A percentile compares a stretch with the other conserved stretches of the same genome.
Evolutionary conservation across 1,140 invertebrate genomes (phyloP).

Genomic region (Atopsyche davidsoni): DNA sequence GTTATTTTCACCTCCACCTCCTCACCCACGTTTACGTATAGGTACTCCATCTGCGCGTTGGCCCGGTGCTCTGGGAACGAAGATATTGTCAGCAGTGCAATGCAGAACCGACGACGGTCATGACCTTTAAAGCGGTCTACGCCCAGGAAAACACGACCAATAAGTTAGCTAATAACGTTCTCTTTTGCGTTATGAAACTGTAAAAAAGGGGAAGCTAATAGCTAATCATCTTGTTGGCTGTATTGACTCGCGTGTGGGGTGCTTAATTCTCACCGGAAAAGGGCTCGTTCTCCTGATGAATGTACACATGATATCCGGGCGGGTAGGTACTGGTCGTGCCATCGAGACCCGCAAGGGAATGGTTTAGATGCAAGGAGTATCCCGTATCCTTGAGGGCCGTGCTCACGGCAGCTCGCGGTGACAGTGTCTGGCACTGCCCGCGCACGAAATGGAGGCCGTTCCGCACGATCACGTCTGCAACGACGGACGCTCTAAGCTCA

Average conservation of each 20-base stretch:
- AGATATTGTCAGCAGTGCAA: too few species aligned
- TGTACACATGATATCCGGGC: conserved; percentile 43
- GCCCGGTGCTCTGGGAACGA: conserved; percentile 27
- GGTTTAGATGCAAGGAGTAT: conserved; percentile 41
- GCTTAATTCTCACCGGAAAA: conserved; percentile 43
- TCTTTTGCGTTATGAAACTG: too few species aligned
- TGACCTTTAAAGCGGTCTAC: too few species aligned
- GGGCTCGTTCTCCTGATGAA: conserved; percentile 42
- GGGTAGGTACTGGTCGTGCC: conserved; percentile 33
- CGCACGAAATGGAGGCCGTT: conserved; percentile 44
- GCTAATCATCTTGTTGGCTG: too few species aligned
- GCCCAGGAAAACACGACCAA: too few species aligned
- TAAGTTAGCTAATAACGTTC: too few species aligned
- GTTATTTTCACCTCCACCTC: conserved; percentile 41
- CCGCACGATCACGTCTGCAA: conserved; percentile 30
- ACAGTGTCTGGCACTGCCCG: conserved; percentile 51
- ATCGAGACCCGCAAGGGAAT: conserved; percentile 34
- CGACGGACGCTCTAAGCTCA: too few species aligned
- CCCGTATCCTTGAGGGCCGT: conserved; percentile 35
- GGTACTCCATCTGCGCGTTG: conserved; percentile 39
- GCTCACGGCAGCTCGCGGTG: conserved; percentile 37
- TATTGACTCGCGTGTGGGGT: too few species aligned
- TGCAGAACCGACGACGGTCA: too few species aligned
- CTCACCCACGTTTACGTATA: conserved; percentile 46
- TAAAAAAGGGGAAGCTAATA: too few species aligned